Conservation (phyloP, 2,888 invertebrate genomes). For the Aporophyla lueneburgensis region DNA sequence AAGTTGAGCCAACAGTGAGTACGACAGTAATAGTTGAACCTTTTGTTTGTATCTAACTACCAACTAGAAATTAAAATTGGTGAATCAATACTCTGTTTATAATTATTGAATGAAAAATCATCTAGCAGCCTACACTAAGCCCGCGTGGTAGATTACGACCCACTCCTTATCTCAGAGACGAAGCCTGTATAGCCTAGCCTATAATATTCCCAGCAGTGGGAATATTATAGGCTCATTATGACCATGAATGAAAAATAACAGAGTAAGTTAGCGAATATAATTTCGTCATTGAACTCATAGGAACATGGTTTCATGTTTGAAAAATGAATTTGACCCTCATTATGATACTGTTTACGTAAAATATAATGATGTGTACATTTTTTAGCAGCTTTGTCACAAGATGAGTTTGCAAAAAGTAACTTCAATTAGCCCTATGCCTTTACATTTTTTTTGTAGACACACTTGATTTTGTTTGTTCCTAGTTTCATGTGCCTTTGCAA, state of each 20-base stretch:
- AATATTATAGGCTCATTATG: too few relatives aligned
- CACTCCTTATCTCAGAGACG: too few relatives aligned
- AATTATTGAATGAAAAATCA: not conserved
- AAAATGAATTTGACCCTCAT: conserved; percentile 1
- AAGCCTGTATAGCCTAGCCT: too few relatives aligned
- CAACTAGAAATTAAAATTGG: too few relatives aligned
- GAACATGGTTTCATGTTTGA: not conserved
- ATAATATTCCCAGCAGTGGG: too few relatives aligned
- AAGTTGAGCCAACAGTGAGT: too few relatives aligned
- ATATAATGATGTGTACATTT: not conserved
- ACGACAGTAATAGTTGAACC: too few relatives aligned
- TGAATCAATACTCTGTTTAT: too few relatives aligned
- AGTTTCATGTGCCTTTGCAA: not conserved
- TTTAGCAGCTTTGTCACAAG: conserved; percentile 6
- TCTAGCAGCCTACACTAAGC: too few relatives aligned
- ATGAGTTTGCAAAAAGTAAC: not conserved
- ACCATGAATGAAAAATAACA: not conserved
- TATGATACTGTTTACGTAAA: not conserved
- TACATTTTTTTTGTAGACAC: not conserved
- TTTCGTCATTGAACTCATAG: not conserved
- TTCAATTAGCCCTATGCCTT: conserved; percentile 2
- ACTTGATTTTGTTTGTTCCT: not conserved
- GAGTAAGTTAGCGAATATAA: not conserved
- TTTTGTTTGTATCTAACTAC: too few relatives aligned
- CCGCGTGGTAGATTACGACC: too few relatives aligned